Base-by-base conservation (phyloP, 2,888 invertebrate species). In the Ormyrus pomaceus region DNA sequence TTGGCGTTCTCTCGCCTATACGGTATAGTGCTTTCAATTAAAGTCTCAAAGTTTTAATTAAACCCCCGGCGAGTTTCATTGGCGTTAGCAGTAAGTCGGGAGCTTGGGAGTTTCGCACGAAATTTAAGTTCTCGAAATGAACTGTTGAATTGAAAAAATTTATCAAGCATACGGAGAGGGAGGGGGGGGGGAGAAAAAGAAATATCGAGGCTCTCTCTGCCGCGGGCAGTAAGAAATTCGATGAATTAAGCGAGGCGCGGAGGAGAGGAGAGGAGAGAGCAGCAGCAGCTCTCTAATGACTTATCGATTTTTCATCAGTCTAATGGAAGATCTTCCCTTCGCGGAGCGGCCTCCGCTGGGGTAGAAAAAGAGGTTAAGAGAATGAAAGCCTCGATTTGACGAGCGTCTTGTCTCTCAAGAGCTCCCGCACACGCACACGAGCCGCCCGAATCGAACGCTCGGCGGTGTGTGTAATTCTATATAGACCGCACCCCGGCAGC, bases 11-110 rank as follows among this genome's bases (percentile, higher is more conserved):
- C 82, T 83, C 83, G 82, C 82, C 81, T 81, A 74, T 80, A 74
- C 82, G 82, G 81, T 82, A 82, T 83, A 83, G 83, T 81, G 83
- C 83, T 83, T 84, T 84, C 83, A 83, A 84, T 84, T 83, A 85
- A 84, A 85, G 83, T 84, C 84, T 75, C 79, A 70, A 84, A 85
- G 84, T 84, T 85, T 85, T 84, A 85, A 85, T 85, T 85, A 85
- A 85, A 85, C 83, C 69, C 34, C 62, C 66, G 45, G 64, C 61
- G 62, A 50, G 79, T 69, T 71, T 64, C 66, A 73, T 74, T 70
- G 70, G 77, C 61, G 55, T 66, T n/a, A 34, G 59, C 71, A 50
- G 73, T 78, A 70, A 79, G 79, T 70, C 65, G 73, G 75, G 19
- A 51, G 77, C 53, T 34, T 53, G 56, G 6, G 72, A 69, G 56